Evolutionary conservation across 2,888 invertebrate species (phyloP).

Genomic region (Nematopogon swammerdamellus): DNA sequence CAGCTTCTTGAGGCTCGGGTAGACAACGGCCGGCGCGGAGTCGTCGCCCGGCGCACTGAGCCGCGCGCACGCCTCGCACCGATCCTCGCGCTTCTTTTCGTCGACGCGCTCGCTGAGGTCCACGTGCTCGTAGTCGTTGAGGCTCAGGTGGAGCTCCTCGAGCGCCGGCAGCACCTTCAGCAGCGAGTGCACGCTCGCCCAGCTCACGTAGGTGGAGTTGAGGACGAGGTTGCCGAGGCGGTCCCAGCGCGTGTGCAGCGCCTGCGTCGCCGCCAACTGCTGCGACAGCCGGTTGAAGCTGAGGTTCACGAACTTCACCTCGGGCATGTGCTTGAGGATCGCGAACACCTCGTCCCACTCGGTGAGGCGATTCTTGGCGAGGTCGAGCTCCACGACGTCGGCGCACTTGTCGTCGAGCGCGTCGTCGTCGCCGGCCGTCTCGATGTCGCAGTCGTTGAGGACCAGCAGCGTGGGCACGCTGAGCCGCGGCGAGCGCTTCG

Average conservation of each 20-base stretch:
- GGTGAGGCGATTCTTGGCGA: conserved; percentile 87
- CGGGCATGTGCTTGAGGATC: conserved; percentile 83
- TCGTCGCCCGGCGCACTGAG: conserved; percentile 26
- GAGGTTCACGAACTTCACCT: conserved; percentile 86
- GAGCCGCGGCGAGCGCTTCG: conserved; percentile 72
- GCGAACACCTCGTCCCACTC: conserved; percentile 89
- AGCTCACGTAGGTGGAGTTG: conserved; percentile 84
- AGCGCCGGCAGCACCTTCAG: conserved; percentile 74
- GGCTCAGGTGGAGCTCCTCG: conserved; percentile 88
- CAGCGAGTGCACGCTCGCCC: conserved; percentile 77
- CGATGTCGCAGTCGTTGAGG: conserved; percentile 88
- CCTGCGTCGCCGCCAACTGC: conserved; percentile 59
- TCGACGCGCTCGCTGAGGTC: conserved; percentile 55
- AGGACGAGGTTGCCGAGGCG: conserved; percentile 75
- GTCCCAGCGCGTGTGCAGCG: conserved; percentile 48
- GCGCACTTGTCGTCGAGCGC: conserved; percentile 79
- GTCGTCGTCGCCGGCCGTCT: conserved; percentile 81
- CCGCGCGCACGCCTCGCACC: conserved; percentile 39
- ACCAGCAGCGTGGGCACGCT: conserved; percentile 82
- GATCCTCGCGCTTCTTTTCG: conserved; percentile 22
- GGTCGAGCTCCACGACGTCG: conserved; percentile 89
- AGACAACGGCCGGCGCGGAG: conserved; percentile 40
- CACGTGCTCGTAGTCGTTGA: conserved; percentile 82
- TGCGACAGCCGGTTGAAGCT: conserved; percentile 84
- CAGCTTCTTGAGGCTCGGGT: conserved; percentile 70